Conservation (phyloP, 2,797 vertebrate species). For the Sebastolobus altivelis region DNA sequence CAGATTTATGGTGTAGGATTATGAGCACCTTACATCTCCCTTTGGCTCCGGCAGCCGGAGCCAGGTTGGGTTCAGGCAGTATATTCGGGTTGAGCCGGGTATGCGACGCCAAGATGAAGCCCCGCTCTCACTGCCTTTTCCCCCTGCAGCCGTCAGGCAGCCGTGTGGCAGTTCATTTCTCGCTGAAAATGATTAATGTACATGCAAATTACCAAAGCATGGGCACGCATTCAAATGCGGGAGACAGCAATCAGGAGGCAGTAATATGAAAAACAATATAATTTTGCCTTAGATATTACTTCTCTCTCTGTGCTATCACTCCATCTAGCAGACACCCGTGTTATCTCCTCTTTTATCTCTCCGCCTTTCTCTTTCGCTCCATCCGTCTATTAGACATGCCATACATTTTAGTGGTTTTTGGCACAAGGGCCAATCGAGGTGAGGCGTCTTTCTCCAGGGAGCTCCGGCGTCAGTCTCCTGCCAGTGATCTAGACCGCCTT, state of each 20-base stretch:
- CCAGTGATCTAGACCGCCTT: conserved; percentile 68
- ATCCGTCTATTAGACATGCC: conserved; percentile 60
- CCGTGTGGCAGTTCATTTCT: conserved; percentile 78
- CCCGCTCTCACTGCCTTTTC: conserved; percentile 52
- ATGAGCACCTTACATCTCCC: conserved; percentile 79
- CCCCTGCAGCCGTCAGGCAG: conserved; percentile 74
- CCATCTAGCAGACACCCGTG: conserved; percentile 58
- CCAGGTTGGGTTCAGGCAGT: conserved; percentile 76
- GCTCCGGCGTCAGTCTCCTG: conserved; percentile 60
- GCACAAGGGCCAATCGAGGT: conserved; percentile 69
- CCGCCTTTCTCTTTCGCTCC: conserved; percentile 25
- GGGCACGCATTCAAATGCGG: conserved; percentile 81
- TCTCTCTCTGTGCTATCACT: conserved; percentile 63
- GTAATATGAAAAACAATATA: conserved; percentile 78
- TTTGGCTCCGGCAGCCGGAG: conserved; percentile 67
- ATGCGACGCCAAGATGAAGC: conserved; percentile 71
- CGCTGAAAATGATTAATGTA: conserved; percentile 83
- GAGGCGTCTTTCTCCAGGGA: conserved; percentile 64
- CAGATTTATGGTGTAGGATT: conserved; percentile 80
- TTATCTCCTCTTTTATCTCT: conserved; percentile 64
- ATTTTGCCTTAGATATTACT: conserved; percentile 75
- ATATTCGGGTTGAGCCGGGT: conserved; percentile 74
- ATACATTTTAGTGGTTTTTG: conserved; percentile 66
- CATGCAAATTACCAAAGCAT: conserved; percentile 81
- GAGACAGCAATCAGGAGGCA: conserved; percentile 78